These are phyloP conservation scores for Drosophila pegasa DNA, from an alignment of 2,888 invertebrate genomes.

Conservation along the genomic window DNA sequence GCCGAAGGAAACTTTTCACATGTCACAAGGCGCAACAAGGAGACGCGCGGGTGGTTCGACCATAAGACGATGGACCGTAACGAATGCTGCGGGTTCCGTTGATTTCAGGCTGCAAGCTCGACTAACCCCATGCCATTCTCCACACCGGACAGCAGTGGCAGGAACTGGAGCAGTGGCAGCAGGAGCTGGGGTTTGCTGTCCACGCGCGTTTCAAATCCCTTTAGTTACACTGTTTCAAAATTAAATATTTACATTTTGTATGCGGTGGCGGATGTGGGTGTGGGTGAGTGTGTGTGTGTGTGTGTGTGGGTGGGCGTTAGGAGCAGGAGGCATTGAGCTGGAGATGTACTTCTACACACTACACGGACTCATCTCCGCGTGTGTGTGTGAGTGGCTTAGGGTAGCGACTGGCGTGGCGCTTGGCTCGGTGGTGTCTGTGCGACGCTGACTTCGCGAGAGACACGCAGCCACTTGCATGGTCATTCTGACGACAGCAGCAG, in stretches of 20 bases:
- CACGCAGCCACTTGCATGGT: constrained; percentile 29
- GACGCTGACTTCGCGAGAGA: constrained; percentile 20
- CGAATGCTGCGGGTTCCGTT: constrained; percentile 82
- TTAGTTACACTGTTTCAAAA: constrained; percentile 83
- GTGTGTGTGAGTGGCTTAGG: constrained; percentile 19
- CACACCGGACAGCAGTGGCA: constrained; percentile 31
- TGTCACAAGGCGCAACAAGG: constrained; percentile 44
- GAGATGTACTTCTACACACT: no score
- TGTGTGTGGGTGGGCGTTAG: background rate
- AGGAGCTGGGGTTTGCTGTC: constrained; percentile 34
- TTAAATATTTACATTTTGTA: constrained; percentile 83
- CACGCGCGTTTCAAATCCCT: constrained; percentile 81
- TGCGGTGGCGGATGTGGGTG: constrained; percentile 39
- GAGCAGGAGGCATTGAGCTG: background rate
- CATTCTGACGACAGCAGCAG: constrained; percentile 3
- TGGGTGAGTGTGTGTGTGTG: constrained; percentile 5
- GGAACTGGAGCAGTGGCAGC: constrained; percentile 5
- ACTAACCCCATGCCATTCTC: constrained; percentile 3
- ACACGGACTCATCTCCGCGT: background rate
- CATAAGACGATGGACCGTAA: constrained; percentile 61
- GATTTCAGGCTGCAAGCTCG: constrained; percentile 56
- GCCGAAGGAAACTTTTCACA: constrained; percentile 68
- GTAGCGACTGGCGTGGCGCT: constrained; percentile 7
- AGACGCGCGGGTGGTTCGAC: background rate
- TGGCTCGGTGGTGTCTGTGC: constrained; percentile 29